Conservation (phyloP, 2,113 vertebrate species). For the Sorex fumeus region DNA sequence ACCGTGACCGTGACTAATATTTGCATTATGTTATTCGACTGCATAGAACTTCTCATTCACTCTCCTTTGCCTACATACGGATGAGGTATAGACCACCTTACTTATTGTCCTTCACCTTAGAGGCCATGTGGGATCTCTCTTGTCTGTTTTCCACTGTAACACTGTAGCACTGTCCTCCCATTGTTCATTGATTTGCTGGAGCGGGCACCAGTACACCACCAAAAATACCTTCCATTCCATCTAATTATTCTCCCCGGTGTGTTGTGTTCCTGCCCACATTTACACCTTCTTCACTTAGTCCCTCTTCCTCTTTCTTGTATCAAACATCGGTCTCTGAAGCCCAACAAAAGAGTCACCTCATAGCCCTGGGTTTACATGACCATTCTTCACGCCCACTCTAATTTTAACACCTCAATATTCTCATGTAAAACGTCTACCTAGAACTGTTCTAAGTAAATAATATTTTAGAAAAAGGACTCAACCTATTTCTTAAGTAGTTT, state of each 20-base stretch:
- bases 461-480: background rate
- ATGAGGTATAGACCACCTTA: background rate
- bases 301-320: background rate
- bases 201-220: no score
- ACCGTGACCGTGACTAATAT: background rate
- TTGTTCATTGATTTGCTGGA: no score
- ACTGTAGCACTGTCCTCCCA: no score
- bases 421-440: background rate
- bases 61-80: background rate
- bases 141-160: background rate
- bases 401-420: background rate
- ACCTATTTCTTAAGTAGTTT: background rate
- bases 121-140: background rate
- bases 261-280: no score
- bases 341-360: background rate
- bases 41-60: background rate
- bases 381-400: background rate
- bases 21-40: conserved; percentile 1
- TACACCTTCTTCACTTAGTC: background rate
- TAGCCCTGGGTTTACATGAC: accelerated
- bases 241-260: background rate
- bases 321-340: background rate
- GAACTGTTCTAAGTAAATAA: background rate
- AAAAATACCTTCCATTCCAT: background rate
- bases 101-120: background rate